phyloP scores from a whole-genome alignment of 2,797 vertebrate genomes.

The Coluber constrictor region DNA sequence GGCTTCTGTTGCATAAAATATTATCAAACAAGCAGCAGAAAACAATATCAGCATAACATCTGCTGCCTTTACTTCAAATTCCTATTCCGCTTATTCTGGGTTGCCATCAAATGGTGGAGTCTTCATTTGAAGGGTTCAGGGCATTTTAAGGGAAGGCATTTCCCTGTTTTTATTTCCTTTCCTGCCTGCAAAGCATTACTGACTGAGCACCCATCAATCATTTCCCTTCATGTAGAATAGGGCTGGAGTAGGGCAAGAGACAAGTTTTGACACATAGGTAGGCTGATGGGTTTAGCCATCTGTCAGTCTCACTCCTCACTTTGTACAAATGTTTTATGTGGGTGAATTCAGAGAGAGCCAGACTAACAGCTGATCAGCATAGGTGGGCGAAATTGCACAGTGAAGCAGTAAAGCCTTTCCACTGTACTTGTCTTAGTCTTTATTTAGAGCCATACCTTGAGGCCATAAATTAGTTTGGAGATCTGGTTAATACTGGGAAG shows the following conservation, averaged over 20 bases:
- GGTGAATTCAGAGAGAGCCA: background rate
- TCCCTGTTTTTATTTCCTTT: background rate
- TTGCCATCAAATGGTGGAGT: background rate
- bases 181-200: background rate
- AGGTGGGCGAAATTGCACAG: background rate
- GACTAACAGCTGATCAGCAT: background rate
- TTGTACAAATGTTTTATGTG: background rate
- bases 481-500: background rate
- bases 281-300: background rate
- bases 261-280: background rate
- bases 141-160: background rate
- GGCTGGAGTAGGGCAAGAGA: background rate
- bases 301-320: background rate
- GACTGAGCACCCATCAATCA: background rate
- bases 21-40: background rate
- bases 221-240: background rate
- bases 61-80: background rate
- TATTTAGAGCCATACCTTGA: background rate
- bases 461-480: background rate
- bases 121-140: background rate
- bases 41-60: background rate
- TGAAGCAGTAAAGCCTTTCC: background rate
- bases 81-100: background rate
- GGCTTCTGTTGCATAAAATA: background rate
- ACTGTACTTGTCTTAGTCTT: background rate